A percentile compares a stretch with the other conserved stretches of the same genome.
These are phyloP conservation scores for Alligator mississippiensis DNA, from an alignment of 2,113 vertebrate species.

Conservation along the genomic window DNA sequence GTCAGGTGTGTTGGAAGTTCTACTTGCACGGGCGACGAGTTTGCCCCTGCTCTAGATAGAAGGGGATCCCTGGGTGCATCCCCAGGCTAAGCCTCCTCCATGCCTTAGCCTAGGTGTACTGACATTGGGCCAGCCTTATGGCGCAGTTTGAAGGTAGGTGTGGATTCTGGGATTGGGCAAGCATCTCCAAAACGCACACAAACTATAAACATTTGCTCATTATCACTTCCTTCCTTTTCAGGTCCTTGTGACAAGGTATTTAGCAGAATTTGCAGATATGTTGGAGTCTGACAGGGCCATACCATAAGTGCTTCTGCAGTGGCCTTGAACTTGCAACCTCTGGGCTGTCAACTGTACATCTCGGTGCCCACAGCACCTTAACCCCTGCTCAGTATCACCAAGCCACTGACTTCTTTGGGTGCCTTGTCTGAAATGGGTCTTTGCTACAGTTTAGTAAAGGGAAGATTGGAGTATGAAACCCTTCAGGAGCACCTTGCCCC, in stretches of 20 bases:
- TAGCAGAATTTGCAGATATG: too few species aligned
- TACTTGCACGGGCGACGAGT: not conserved
- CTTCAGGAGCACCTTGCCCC: not conserved
- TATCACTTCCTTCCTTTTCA: accelerated
- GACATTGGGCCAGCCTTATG: not conserved
- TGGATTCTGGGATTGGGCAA: not conserved
- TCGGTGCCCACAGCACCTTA: too few species aligned
- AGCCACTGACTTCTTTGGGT: not conserved
- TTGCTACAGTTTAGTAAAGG: not conserved
- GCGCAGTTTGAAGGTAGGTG: not conserved
- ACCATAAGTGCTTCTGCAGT: not conserved
- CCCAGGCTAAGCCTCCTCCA: not conserved
- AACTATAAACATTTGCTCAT: not conserved
- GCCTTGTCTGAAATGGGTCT: not conserved
- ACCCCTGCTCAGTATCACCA: not conserved
- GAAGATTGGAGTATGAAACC: not conserved
- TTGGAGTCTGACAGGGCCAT: not conserved
- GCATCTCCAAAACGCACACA: not conserved
- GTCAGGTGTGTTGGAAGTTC: not conserved
- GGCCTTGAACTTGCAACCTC: too few species aligned
- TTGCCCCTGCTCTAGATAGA: not conserved
- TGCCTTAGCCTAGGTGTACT: not conserved
- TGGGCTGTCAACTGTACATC: too few species aligned
- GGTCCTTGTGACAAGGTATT: too few species aligned
- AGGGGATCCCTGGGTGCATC: not conserved